Evolutionary conservation across 2,888 invertebrate species (phyloP).

Genomic region (Platycheirus rosarum): DNA sequence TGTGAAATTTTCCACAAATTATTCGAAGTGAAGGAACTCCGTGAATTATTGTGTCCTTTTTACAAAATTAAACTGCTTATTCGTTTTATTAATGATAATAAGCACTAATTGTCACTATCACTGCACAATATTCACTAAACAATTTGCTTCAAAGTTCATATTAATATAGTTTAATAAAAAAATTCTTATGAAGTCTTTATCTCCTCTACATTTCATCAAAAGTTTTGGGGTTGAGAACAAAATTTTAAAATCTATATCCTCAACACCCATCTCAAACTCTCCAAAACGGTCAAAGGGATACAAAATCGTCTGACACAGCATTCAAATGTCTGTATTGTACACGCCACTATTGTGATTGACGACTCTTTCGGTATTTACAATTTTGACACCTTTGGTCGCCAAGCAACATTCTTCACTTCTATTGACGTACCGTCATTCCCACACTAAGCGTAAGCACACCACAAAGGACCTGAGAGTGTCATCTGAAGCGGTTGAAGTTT

Average conservation of each 20-base stretch:
- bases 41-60: too few species aligned
- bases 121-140: too few species aligned
- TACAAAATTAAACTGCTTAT: too few species aligned
- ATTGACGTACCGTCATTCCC: not conserved
- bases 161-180: too few species aligned
- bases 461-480: conserved; percentile 35
- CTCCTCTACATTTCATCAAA: not conserved
- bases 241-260: not conserved
- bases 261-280: not conserved
- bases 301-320: conserved; percentile 20
- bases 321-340: conserved; percentile 29
- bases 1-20: too few species aligned
- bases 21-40: too few species aligned
- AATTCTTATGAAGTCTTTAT: too few species aligned
- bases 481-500: conserved; percentile 15
- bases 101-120: too few species aligned
- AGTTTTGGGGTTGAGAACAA: not conserved
- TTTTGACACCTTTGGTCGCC: conserved; percentile 62
- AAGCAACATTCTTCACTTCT: conserved; percentile 14
- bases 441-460: not conserved
- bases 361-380: conserved; percentile 58
- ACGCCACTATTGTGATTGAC: conserved; percentile 54
- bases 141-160: too few species aligned
- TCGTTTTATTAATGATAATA: too few species aligned
- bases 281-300: conserved; percentile 43